Percentiles rank a stretch among this genome's conserved stretches.
phyloP scores from a whole-genome alignment of 2,888 invertebrate species.

The Quadriops clusia region DNA sequence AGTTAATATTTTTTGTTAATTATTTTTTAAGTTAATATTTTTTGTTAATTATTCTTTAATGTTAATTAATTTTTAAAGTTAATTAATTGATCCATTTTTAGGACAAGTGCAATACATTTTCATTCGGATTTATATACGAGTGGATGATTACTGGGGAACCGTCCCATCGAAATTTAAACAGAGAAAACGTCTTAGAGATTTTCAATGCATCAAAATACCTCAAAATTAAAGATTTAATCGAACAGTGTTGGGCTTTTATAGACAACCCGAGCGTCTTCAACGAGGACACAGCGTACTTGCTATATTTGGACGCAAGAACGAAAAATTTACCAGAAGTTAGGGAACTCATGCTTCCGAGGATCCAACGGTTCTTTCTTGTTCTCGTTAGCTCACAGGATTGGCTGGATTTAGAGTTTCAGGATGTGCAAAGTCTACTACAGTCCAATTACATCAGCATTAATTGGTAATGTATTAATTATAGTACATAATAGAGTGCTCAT shows the following conservation, averaged over 20 bases:
- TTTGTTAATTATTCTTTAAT: too few species aligned
- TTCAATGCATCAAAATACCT: constrained; percentile 61
- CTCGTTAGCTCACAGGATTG: constrained; percentile 66
- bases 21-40: too few species aligned
- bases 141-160: constrained; percentile 67
- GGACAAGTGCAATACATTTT: constrained; percentile 38
- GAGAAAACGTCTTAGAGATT: constrained; percentile 60
- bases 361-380: constrained; percentile 64
- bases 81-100: constrained; percentile 13
- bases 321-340: constrained; percentile 47
- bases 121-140: constrained; percentile 63
- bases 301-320: constrained; percentile 44
- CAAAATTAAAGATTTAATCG: constrained; percentile 60
- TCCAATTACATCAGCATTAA: constrained; percentile 67
- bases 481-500: too few species aligned
- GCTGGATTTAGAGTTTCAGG: constrained; percentile 51
- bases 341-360: constrained; percentile 61
- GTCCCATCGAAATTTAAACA: constrained; percentile 50
- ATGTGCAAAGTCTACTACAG: constrained; percentile 52
- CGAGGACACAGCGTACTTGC: constrained; percentile 62
- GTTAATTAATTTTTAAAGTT: constrained; percentile 6
- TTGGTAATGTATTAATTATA: too few species aligned
- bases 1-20: too few species aligned
- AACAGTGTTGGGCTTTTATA: constrained; percentile 68
- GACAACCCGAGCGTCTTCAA: constrained; percentile 55